These are phyloP conservation scores for Tadarida brasiliensis DNA, from an alignment of 2,797 vertebrate species.

Conservation along the genomic window DNA sequence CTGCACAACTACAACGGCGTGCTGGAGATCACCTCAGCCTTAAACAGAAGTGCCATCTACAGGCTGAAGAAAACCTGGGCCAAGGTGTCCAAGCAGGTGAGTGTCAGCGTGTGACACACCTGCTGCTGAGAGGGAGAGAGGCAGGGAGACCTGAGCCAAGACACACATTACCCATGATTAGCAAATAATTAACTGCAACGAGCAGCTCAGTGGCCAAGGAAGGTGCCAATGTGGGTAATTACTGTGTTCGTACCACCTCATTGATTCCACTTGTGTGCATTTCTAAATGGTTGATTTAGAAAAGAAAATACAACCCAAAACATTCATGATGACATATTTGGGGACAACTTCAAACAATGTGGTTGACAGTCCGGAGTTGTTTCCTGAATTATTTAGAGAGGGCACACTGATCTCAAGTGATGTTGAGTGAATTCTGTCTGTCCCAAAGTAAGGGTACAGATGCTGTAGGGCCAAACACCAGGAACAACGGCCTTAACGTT, in stretches of 20 bases:
- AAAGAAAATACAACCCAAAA: constrained; percentile 25
- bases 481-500: background rate
- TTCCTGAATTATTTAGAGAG: background rate
- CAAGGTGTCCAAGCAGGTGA: constrained; percentile 96
- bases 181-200: constrained; percentile 10
- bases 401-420: background rate
- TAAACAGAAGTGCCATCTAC: constrained; percentile 98
- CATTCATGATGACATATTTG: constrained; percentile 32
- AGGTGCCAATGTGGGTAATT: constrained; percentile 55
- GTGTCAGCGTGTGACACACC: fast-evolving
- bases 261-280: constrained; percentile 43
- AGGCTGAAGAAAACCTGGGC: constrained; percentile 98
- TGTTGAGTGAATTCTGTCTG: background rate
- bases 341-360: background rate
- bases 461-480: background rate
- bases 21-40: constrained; percentile 96
- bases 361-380: background rate
- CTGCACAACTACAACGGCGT: constrained; percentile 97
- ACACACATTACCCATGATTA: background rate
- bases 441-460: background rate
- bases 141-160: background rate
- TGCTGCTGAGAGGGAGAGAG: background rate
- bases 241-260: constrained; percentile 52
- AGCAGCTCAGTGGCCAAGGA: constrained; percentile 51
- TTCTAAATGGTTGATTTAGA: constrained; percentile 54